Percentiles rank a stretch among this genome's conserved stretches.
Evolutionary conservation across 1,140 invertebrate genomes (phyloP).

Genomic region (Globodera rostochiensis): DNA sequence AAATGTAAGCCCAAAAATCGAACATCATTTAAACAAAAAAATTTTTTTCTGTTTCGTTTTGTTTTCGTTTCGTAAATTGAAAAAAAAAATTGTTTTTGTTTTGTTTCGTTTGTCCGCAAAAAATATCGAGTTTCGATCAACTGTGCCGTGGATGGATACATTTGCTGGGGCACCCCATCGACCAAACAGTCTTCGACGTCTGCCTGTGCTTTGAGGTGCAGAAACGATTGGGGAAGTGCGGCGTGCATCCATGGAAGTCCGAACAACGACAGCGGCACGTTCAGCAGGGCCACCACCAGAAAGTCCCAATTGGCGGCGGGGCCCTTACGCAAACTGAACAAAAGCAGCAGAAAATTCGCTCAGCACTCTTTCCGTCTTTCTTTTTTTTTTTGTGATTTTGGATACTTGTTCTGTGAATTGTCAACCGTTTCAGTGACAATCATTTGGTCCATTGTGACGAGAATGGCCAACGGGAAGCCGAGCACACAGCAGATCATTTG

Average conservation of each 20-base stretch:
- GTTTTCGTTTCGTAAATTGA: no score
- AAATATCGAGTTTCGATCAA: no score
- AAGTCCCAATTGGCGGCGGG: conserved; percentile 69
- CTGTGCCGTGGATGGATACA: conserved; percentile 51
- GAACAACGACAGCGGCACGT: conserved; percentile 67
- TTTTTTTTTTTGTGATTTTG: no score
- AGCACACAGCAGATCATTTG: conserved; percentile 63
- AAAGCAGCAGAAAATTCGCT: background rate
- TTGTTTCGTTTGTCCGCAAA: no score
- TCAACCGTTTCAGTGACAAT: conserved; percentile 68
- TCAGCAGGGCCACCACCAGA: conserved; percentile 67
- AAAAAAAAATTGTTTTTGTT: no score
- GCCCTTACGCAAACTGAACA: conserved; percentile 67
- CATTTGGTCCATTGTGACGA: conserved; percentile 70
- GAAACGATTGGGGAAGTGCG: conserved; percentile 67
- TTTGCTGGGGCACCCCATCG: conserved; percentile 67
- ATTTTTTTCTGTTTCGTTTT: no score
- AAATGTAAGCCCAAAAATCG: no score
- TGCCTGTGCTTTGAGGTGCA: conserved; percentile 68
- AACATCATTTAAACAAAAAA: no score
- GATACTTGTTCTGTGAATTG: conserved; percentile 67
- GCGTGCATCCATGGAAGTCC: conserved; percentile 68
- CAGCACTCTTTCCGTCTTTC: background rate
- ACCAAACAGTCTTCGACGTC: conserved; percentile 68
- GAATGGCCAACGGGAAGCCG: conserved; percentile 67